Conservation (phyloP, 2,113 vertebrate genomes). For the Hipposideros armiger region DNA sequence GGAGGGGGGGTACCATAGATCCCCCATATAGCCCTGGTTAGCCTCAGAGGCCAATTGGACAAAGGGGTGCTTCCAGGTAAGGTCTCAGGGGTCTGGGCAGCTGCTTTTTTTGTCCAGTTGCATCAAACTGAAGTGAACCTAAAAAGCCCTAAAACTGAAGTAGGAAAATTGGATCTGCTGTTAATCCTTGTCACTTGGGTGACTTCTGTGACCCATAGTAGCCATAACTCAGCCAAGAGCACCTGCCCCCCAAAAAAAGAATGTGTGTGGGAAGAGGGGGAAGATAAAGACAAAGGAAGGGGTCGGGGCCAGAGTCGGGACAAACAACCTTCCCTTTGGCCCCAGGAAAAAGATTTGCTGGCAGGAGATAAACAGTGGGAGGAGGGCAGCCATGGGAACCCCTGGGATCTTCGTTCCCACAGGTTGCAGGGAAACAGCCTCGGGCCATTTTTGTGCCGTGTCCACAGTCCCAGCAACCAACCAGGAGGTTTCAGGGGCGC, state of each 20-base stretch:
- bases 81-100: not conserved
- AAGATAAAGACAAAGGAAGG: not conserved
- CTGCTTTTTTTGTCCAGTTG: not conserved
- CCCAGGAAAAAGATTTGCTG: not conserved
- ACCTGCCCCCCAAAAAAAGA: not conserved
- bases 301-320: no score
- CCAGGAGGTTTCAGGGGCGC: no score
- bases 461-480: not conserved
- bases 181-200: not conserved
- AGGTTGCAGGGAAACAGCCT: not conserved
- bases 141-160: conserved; percentile 35
- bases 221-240: conserved; percentile 7
- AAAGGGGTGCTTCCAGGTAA: not conserved
- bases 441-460: accelerated
- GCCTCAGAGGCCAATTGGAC: not conserved
- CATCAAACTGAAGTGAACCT: not conserved
- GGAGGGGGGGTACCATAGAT: not conserved
- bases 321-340: not conserved
- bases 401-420: not conserved
- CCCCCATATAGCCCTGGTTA: not conserved
- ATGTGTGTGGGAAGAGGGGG: no score
- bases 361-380: not conserved
- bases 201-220: conserved; percentile 7
- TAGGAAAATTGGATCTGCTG: conserved; percentile 1
- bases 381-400: no score